Evolutionary conservation across 2,113 vertebrate species (phyloP), one percentile per base, ranked within the genome.

Genomic region (Tupaia tana): DNA sequence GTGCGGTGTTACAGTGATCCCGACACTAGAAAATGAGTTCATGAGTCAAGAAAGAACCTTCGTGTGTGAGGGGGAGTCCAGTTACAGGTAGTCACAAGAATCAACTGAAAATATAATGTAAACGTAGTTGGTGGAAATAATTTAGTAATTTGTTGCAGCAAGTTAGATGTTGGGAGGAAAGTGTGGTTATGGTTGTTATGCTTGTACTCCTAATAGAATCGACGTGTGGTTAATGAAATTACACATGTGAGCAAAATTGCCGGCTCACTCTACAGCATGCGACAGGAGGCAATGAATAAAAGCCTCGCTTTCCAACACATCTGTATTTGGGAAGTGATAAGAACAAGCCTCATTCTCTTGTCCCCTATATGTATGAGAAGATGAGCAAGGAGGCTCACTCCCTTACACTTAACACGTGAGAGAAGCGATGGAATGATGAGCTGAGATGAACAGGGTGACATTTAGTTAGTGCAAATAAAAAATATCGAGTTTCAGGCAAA

Each of bases 111-210:
- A 14, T 29, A 63, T 22, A n/a, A 43, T 70, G 22, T 59, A 67
- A 82, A 58, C 12, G 24, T 63, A 14, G 6, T 14, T 69, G 27
- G n/a, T 85, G 85, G 90, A 93, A 91, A 89, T 71, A 79, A 84
- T 86, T 52, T 74, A 89, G 58, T 81, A 92, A 93, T 94, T 85
- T 54, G 70, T 59, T 89, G 58, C 67, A 91, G 84, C 84, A 94
- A 89, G 93, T 91, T 29, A 73, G 69, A 89, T 74, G 54, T 63
- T 81, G 52, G 64, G 82, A 74, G 74, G 83, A 86, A 82, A 86
- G n/a, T 31, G 69, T 89, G 29, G 22, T 71, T 82, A 63, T 29
- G 22, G 59, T 59, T 66, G 31, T 61, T 80, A 66, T 22, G 54
- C 19, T 64, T 73, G 31, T 75, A 27, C 52, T 71, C 54, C 24